phyloP scores from a whole-genome alignment of 2,888 invertebrate species.

The Thereva nobilitata region DNA sequence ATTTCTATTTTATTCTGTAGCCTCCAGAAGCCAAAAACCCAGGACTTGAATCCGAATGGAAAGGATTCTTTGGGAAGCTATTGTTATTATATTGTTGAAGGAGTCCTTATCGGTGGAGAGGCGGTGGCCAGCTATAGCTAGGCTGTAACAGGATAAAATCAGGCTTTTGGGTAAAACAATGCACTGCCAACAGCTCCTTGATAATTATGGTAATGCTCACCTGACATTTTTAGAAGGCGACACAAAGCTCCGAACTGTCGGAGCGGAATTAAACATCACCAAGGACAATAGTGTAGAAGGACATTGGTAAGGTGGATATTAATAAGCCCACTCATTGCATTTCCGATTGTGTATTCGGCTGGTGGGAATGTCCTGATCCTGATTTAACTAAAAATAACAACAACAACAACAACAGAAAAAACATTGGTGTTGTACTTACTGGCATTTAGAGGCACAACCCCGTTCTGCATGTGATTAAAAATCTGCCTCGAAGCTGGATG shows the following conservation, averaged over 20 bases:
- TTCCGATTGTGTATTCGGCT: conserved; percentile 22
- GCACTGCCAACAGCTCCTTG: conserved; percentile 29
- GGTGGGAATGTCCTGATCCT: conserved; percentile 8
- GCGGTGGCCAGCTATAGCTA: conserved; percentile 4
- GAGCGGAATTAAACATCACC: conserved; percentile 15
- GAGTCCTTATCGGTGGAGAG: conserved; percentile 31
- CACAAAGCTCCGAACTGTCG: conserved; percentile 3
- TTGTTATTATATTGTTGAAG: conserved; percentile 33
- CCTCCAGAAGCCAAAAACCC: conserved; percentile 16
- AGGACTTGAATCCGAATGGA: too few species aligned
- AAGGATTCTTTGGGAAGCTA: background rate
- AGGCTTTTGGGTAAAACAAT: conserved; percentile 18
- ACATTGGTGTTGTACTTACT: conserved; percentile 53
- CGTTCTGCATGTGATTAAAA: conserved; percentile 57
- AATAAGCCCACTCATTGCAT: conserved; percentile 18
- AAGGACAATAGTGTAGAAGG: conserved; percentile 13
- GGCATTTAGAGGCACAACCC: conserved; percentile 57
- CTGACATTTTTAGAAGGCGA: conserved; percentile 26
- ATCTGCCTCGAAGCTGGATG: conserved; percentile 53
- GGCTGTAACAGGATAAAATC: conserved; percentile 13
- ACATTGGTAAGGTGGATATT: conserved; percentile 19
- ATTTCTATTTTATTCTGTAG: background rate
- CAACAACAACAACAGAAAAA: too few species aligned
- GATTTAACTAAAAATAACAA: too few species aligned
- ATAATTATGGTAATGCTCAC: conserved; percentile 36